A percentile compares a stretch with the other conserved stretches of the same genome.
These are phyloP conservation scores for Canis aureus DNA, from an alignment of 2,113 vertebrate genomes.

Conservation along the genomic window DNA sequence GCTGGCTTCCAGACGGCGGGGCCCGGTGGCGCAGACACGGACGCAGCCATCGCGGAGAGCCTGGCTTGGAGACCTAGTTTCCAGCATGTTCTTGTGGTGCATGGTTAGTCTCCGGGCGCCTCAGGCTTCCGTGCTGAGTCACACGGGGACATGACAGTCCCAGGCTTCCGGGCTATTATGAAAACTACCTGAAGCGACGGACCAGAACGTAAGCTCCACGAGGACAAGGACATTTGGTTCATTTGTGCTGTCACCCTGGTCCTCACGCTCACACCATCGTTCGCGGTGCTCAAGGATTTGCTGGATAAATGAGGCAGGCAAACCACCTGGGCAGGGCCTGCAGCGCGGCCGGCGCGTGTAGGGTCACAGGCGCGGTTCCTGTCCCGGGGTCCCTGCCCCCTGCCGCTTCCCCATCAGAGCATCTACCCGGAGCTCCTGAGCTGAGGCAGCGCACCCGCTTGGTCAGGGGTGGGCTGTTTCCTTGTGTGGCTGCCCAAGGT, in stretches of 20 bases:
- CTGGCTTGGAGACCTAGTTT: background rate
- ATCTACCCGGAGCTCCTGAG: rapidly evolving
- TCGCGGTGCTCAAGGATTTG: background rate
- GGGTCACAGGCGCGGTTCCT: background rate
- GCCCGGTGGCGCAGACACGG: background rate
- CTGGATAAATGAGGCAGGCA: background rate
- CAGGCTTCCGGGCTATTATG: background rate
- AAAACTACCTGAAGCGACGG: background rate
- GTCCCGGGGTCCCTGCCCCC: background rate
- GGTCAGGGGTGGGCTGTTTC: background rate
- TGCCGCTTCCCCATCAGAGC: background rate
- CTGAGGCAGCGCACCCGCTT: background rate
- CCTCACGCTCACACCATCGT: background rate
- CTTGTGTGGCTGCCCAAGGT: background rate
- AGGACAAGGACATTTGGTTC: background rate
- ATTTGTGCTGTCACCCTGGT: rapidly evolving
- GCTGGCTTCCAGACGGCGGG: background rate
- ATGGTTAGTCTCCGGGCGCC: background rate
- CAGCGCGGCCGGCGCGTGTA: rapidly evolving
- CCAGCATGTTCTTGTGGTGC: background rate
- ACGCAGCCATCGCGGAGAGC: background rate
- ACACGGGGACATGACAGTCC: background rate
- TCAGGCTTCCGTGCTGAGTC: background rate
- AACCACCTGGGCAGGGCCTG: background rate
- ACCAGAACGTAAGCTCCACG: background rate